These are phyloP conservation scores for Rhingia campestris DNA, from an alignment of 2,888 invertebrate genomes.

Conservation along the genomic window DNA sequence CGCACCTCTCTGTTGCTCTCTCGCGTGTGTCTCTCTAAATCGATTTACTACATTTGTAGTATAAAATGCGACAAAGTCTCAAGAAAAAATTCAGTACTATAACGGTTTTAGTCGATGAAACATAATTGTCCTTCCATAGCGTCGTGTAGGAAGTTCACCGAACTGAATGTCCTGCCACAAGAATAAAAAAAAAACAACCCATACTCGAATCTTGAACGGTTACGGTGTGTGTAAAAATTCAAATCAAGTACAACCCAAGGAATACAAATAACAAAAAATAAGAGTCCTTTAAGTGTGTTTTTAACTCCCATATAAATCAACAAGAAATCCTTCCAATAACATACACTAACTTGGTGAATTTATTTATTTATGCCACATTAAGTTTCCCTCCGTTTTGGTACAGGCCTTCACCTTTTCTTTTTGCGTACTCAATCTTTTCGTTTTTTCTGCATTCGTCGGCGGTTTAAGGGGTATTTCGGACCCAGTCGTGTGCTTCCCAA, in stretches of 20 bases:
- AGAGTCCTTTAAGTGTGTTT: background rate
- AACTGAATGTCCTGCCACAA: background rate
- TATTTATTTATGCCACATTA: constrained; percentile 71
- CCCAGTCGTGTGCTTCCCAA: constrained; percentile 44
- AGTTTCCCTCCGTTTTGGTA: constrained; percentile 34
- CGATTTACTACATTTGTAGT: constrained; percentile 70
- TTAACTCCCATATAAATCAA: constrained; percentile 3
- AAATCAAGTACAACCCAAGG: constrained; percentile 12
- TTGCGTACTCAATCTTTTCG: constrained; percentile 4
- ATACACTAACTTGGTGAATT: constrained; percentile 42
- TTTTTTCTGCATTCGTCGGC: constrained; percentile 5
- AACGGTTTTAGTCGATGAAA: constrained; percentile 69
- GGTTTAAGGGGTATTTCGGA: constrained; percentile 42
- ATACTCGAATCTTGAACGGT: constrained; percentile 12
- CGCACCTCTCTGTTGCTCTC: background rate
- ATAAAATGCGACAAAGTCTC: constrained; percentile 74
- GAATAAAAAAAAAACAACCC: background rate
- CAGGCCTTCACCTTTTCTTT: constrained; percentile 1
- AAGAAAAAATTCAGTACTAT: constrained; percentile 72
- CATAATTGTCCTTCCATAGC: constrained; percentile 63
- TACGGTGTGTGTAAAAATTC: constrained; percentile 5
- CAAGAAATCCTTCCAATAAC: constrained; percentile 51
- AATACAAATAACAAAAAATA: background rate
- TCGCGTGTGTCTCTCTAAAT: constrained; percentile 32
- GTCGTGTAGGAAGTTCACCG: constrained; percentile 30